A percentile compares a stretch with the other conserved stretches of the same genome.
Evolutionary conservation across 2,113 vertebrate species (phyloP).

Genomic region (Gymnarchus niloticus): DNA sequence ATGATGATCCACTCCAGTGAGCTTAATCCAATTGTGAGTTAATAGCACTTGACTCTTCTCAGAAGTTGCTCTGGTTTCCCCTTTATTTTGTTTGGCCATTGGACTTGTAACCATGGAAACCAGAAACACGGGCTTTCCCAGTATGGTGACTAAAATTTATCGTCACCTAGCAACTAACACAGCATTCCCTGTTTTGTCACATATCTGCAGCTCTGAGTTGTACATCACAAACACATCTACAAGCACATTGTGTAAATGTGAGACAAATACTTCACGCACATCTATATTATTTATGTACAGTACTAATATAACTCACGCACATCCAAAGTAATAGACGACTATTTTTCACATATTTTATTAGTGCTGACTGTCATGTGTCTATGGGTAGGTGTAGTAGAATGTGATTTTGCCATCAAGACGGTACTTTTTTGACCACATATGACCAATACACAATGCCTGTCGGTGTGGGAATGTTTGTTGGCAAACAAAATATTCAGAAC

Average conservation of each 20-base stretch:
- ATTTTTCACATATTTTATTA: not conserved
- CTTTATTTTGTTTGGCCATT: conserved; percentile 1
- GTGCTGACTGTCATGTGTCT: not conserved
- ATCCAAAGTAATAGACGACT: not conserved
- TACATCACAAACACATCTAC: not conserved
- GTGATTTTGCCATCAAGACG: not conserved
- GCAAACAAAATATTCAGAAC: not conserved
- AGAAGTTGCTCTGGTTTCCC: conserved; percentile 16
- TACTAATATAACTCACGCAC: not conserved
- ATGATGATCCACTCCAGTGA: not conserved
- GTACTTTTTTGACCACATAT: not conserved
- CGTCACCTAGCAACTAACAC: conserved; percentile 13
- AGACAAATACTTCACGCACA: not conserved
- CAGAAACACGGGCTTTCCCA: conserved; percentile 16
- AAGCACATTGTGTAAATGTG: not conserved
- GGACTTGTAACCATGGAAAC: conserved; percentile 18
- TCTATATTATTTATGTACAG: not conserved
- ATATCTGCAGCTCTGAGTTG: not conserved
- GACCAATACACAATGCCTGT: not conserved
- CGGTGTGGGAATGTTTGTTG: not conserved
- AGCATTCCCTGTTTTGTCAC: not conserved
- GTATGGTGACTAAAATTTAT: not conserved
- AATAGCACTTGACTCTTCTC: conserved; percentile 11
- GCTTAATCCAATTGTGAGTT: conserved; percentile 10
- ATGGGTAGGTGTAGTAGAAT: not conserved